These are phyloP conservation scores for Saccostrea echinata DNA, from an alignment of 1,140 invertebrate genomes.

Conservation along the genomic window DNA sequence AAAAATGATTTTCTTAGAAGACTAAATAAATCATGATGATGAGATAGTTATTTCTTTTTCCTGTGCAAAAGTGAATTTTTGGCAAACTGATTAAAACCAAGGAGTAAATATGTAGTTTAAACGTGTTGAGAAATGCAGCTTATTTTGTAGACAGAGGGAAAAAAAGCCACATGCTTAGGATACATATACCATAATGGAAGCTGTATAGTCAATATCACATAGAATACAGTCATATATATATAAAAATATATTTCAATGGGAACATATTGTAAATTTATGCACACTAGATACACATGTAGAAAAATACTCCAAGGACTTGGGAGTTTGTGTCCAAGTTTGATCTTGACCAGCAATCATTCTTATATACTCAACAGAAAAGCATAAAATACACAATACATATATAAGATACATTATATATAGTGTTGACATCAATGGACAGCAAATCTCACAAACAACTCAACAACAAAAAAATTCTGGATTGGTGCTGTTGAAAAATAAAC, in stretches of 20 bases:
- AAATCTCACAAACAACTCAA: neutral
- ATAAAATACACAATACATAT: slow-evolving; percentile 21
- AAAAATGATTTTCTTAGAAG: neutral
- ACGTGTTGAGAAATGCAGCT: neutral
- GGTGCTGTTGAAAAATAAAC: slow-evolving; percentile 29
- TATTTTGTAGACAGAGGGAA: neutral
- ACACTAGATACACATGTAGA: slow-evolving; percentile 23
- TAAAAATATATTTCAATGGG: slow-evolving; percentile 36
- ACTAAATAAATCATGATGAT: neutral
- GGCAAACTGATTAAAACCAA: neutral
- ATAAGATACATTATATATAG: neutral
- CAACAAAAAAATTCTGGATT: slow-evolving; percentile 13
- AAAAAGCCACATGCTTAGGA: slow-evolving; percentile 2
- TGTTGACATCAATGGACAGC: neutral
- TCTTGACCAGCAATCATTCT: slow-evolving; percentile 18
- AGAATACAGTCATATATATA: slow-evolving; percentile 34
- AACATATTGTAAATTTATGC: slow-evolving; percentile 26
- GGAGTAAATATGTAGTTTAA: neutral
- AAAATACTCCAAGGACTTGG: slow-evolving; percentile 33
- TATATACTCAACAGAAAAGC: slow-evolving; percentile 17
- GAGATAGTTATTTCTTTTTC: neutral
- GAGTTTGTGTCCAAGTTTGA: neutral
- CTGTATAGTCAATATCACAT: slow-evolving; percentile 27
- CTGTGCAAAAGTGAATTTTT: neutral
- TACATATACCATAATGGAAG: slow-evolving; percentile 36